These are phyloP conservation scores for Microtus californicus DNA, from an alignment of 2,797 vertebrate species.

Conservation along the genomic window DNA sequence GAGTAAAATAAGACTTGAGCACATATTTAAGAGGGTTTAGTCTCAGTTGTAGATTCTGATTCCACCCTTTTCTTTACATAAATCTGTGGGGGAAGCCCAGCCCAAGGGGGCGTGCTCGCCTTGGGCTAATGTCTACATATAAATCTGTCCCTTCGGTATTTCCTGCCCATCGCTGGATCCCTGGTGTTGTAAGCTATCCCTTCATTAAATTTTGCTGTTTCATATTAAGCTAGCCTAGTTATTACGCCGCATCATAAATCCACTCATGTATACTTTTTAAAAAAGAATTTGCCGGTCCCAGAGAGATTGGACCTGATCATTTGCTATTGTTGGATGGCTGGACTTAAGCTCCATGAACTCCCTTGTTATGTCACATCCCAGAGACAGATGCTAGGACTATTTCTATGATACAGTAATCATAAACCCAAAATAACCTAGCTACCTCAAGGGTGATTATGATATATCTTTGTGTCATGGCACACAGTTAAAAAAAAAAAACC, in stretches of 20 bases:
- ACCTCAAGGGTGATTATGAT: constrained; percentile 81
- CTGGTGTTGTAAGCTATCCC: too few species aligned
- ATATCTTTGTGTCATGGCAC: constrained; percentile 83
- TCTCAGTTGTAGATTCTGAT: not conserved
- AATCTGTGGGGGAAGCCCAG: not conserved
- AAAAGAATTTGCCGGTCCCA: constrained; percentile 1
- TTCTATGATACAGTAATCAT: constrained; percentile 78
- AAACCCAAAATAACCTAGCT: constrained; percentile 74
- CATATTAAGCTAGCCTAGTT: too few species aligned
- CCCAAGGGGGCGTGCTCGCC: too few species aligned
- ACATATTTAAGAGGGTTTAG: not conserved
- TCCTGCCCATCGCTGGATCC: too few species aligned
- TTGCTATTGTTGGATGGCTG: constrained; percentile 15
- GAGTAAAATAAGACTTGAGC: not conserved
- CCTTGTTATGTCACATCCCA: constrained; percentile 72
- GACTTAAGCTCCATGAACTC: not conserved
- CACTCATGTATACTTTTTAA: constrained; percentile 15
- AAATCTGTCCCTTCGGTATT: too few species aligned
- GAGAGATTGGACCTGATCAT: constrained; percentile 52
- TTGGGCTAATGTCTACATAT: too few species aligned
- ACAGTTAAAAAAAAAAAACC: constrained; percentile 78
- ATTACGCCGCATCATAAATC: not conserved
- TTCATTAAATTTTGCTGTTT: too few species aligned
- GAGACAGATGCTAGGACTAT: constrained; percentile 74
- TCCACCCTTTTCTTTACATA: not conserved